Conservation (phyloP, 2,888 invertebrate genomes). For the Syrista parreyssii region DNA sequence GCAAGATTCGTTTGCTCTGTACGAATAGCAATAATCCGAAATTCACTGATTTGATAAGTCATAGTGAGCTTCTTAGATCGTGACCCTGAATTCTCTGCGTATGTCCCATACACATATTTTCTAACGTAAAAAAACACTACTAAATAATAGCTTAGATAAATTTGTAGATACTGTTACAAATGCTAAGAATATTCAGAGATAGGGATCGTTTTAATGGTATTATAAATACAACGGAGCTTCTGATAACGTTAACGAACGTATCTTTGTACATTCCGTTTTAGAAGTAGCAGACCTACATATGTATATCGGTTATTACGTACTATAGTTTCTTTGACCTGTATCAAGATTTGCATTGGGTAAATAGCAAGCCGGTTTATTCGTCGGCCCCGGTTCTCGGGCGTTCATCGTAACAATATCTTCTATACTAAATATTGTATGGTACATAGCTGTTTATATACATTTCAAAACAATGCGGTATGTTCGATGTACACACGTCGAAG, state of each 20-base stretch:
- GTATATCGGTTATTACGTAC: background rate
- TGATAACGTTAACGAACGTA: background rate
- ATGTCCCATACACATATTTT: background rate
- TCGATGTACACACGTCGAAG: too few species aligned
- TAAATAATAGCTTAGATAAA: background rate
- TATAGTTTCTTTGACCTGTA: background rate
- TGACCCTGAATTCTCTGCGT: background rate
- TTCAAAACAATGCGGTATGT: too few species aligned
- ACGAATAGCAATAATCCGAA: background rate
- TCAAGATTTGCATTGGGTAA: too few species aligned
- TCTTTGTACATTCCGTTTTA: background rate
- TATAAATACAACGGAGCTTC: background rate
- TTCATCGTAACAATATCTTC: too few species aligned
- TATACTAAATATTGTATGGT: too few species aligned
- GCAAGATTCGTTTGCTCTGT: background rate
- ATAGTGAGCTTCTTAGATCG: background rate
- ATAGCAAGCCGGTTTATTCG: too few species aligned
- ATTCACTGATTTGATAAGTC: background rate
- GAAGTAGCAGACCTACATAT: background rate
- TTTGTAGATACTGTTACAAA: background rate
- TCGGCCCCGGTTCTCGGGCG: too few species aligned
- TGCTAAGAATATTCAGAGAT: background rate
- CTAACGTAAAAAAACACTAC: background rate
- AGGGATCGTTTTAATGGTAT: background rate
- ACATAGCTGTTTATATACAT: too few species aligned